Conservation (phyloP, 2,888 invertebrate genomes). For the Miltochrista miniata region DNA sequence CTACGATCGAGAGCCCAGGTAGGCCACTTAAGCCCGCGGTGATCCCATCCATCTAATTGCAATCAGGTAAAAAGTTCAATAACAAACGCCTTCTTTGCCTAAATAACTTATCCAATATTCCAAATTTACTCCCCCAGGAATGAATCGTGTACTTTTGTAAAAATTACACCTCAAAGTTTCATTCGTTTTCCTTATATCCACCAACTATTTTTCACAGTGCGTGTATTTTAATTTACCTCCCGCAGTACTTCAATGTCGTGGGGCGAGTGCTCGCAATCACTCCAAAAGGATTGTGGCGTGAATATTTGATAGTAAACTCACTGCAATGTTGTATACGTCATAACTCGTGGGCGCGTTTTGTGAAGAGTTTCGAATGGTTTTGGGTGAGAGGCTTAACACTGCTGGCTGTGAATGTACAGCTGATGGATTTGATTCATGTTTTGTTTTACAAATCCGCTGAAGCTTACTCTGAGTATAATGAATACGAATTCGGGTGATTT, state of each 20-base stretch:
- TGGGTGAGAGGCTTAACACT: neutral
- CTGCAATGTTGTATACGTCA: constrained; percentile 14
- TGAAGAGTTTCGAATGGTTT: constrained; percentile 8
- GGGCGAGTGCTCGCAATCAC: constrained; percentile 38
- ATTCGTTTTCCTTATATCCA: constrained; percentile 2
- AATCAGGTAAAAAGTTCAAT: too few relatives aligned
- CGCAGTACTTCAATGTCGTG: constrained; percentile 41
- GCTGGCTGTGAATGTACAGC: too few relatives aligned
- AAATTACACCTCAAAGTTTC: neutral
- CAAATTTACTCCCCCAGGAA: too few relatives aligned
- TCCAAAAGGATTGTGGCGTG: constrained; percentile 47
- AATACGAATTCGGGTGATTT: too few relatives aligned
- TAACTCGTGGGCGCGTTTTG: constrained; percentile 12
- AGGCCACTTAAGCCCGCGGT: too few relatives aligned
- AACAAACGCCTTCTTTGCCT: too few relatives aligned
- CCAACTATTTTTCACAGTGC: constrained; percentile 16
- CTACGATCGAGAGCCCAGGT: too few relatives aligned
- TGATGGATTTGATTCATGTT: too few relatives aligned
- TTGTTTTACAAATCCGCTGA: too few relatives aligned
- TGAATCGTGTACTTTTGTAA: neutral
- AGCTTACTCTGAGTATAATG: too few relatives aligned
- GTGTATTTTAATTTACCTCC: constrained; percentile 30
- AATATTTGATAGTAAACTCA: constrained; percentile 44
- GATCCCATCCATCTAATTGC: too few relatives aligned
- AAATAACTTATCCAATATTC: too few relatives aligned